Evolutionary conservation across 2,113 vertebrate genomes (phyloP), one percentile per base, ranked within the genome.

Genomic region (Eurypyga helias): DNA sequence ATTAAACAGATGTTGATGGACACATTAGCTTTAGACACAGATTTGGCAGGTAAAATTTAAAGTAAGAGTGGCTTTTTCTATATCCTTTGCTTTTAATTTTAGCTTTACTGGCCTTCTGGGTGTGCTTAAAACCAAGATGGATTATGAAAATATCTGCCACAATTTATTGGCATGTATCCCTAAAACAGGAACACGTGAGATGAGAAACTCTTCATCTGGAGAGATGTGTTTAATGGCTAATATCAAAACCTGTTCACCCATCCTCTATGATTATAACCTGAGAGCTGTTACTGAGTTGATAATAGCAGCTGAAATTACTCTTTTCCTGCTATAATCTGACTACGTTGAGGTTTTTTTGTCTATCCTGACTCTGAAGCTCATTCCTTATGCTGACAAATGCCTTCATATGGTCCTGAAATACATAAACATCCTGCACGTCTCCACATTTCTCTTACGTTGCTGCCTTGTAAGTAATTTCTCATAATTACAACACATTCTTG

Each of bases 401-500:
- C 79, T 86, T 90, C 29, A 31, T 43, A 25, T 16, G 38, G 48
- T 62, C 79, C 64, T 48, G 48, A 87, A 90, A n/a, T 31, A 75
- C 72, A 18, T 60, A 21, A 20, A 33, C 5, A 4, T 81, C 60
- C 55, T 83, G 34, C 20, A 6, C 33, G 26, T 66, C 46, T 90
- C n/a, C 12, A 31, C 36, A 10, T 11, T 67, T 49, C 60, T 83
- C 51, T 48, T 21, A 1, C 7, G 25, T 41, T 71, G 29, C 45
- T 89, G 58, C 79, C 77, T 93, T 75, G 58, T 71, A 78, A 89
- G 54, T 43, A 57, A 70, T 92, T 97, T 84, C 85, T 87, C 36
- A 55, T 82, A 64, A 65, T 69, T 80, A 49, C 49, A 82, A 72
- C 52, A 87, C 29, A 16, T 60, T 83, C 93, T 88, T 92, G 36